Base-by-base conservation (phyloP, 2,113 vertebrate species). In the Hystrix cristata region DNA sequence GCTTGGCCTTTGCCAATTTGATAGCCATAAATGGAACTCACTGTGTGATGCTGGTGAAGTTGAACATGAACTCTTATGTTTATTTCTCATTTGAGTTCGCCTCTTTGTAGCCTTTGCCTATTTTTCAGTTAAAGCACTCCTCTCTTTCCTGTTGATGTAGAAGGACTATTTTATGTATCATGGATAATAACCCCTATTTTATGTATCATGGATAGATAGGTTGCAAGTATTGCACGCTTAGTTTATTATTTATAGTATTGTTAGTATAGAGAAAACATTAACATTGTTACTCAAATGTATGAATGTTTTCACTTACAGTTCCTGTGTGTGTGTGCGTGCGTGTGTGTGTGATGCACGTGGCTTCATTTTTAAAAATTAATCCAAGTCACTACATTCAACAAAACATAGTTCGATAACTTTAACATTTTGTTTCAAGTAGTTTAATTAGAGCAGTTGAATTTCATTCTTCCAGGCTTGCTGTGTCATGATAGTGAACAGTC, bases 11-110 rank as follows among this genome's bases (percentile, higher is more conserved):
- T 53, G 69, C 94, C 92, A 94, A 23, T 79, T 79, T 64, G 94
- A 88, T 93, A 92, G 34, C 67, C 72, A 91, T 83, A 95, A 93
- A 29, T 51, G 87, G 71, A 97, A 87, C 31, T n/a, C 87, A 96
- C 81, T 95, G 62, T 93, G 79, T 34, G 51, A 59, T 59, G 31
- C 60, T 86, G 72, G 91, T 79, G 12, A 86, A 48, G 3, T 29
- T 83, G 78, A 86, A 83, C 71, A 79, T 69, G 69, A 94, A 83
- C 55, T 11, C 43, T 8, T 21, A 3, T 74, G 93, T 91, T 97
- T 97, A 57, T 94, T 95, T 98, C 88, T 60, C 91, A 94, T 89
- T 91, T 95, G 88, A 94, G 95, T 79, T 93, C 87, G 43, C 89
- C 51, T 92, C 86, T 91, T 97, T 85, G 94, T 92, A 65, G 80